Conservation (phyloP, 2,113 vertebrate species). For the Salvator merianae region DNA sequence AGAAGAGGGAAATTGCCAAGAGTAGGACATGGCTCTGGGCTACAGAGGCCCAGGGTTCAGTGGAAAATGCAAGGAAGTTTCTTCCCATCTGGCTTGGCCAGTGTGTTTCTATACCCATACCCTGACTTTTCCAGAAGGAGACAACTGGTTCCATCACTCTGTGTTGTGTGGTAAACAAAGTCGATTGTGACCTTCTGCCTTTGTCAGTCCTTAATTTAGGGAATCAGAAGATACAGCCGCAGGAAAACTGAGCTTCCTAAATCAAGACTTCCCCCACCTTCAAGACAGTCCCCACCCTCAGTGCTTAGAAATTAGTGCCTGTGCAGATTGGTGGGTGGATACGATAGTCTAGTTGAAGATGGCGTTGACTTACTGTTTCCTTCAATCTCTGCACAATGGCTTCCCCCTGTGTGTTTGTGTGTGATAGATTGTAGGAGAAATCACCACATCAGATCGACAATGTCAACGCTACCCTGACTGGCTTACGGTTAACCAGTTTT, state of each 20-base stretch:
- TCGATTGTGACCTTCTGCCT: background rate
- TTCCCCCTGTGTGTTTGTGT: background rate
- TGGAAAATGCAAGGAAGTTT: too few relatives aligned
- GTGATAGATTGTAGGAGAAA: too few relatives aligned
- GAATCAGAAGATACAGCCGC: background rate
- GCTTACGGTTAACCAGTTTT: background rate
- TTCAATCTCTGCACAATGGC: too few relatives aligned
- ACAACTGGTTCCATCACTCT: background rate
- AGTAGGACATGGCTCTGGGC: background rate
- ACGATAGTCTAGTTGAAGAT: background rate
- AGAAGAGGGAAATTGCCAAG: background rate
- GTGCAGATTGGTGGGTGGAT: background rate
- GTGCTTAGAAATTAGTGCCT: background rate
- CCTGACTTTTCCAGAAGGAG: background rate
- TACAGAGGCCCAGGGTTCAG: background rate
- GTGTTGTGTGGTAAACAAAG: background rate
- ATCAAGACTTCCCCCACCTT: too few relatives aligned
- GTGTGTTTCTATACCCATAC: background rate
- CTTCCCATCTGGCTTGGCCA: too few relatives aligned
- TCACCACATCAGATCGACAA: too few relatives aligned
- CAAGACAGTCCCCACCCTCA: background rate
- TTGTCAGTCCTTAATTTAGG: background rate
- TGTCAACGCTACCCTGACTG: background rate
- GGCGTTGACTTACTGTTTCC: too few relatives aligned
- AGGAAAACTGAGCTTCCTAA: background rate